Evolutionary conservation across 2,797 vertebrate genomes (phyloP).

Genomic region (Sebastes alutus): DNA sequence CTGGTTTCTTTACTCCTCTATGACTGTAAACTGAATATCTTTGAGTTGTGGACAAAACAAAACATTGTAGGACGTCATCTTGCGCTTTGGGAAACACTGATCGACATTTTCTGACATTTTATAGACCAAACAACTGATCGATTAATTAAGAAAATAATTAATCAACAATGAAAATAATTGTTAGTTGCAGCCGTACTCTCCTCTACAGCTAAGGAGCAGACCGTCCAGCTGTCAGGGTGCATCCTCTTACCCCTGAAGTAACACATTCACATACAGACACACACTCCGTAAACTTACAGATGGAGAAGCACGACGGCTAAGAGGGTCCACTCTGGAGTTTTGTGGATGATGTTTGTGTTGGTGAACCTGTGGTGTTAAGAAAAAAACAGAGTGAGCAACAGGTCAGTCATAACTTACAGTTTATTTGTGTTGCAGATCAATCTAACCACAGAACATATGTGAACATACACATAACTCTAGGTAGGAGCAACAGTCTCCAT

Average conservation of each 20-base stretch:
- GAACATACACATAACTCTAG: neutral
- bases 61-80: too few species aligned
- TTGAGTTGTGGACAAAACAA: too few species aligned
- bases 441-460: neutral
- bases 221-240: neutral
- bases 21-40: too few species aligned
- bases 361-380: slow-evolving; percentile 72
- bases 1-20: too few species aligned
- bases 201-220: neutral
- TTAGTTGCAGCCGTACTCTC: neutral
- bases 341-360: slow-evolving; percentile 83
- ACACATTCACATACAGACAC: neutral
- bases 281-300: slow-evolving; percentile 74
- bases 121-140: too few species aligned
- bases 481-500: neutral
- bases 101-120: too few species aligned
- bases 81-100: too few species aligned
- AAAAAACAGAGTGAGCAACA: neutral
- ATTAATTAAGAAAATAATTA: too few species aligned
- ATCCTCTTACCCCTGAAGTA: neutral
- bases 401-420: neutral
- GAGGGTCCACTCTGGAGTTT: slow-evolving; percentile 82
- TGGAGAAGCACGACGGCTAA: slow-evolving; percentile 80
- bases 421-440: neutral
- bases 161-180: too few species aligned